Conservation (phyloP, 2,888 invertebrate species). For the Pristionchus exspectatus region DNA sequence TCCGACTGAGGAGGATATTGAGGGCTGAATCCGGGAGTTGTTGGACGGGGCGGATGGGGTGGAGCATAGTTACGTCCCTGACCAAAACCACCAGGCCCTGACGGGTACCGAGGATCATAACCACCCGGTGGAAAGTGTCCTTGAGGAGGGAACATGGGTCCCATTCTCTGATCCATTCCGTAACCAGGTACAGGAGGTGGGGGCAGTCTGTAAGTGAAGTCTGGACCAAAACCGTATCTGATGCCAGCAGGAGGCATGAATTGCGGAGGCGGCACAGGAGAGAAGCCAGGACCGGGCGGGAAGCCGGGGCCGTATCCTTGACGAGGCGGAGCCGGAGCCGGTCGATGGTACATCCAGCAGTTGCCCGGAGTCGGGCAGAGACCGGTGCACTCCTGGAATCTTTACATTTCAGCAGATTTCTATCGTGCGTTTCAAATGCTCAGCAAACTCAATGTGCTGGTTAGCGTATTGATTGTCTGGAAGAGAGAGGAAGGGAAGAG, state of each 20-base stretch:
- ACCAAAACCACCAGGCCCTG: neutral
- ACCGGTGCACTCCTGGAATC: neutral
- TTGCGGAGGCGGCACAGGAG: neutral
- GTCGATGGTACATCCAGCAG: slow-evolving; percentile 35
- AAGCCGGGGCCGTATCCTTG: neutral
- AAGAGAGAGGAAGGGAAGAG: too few species aligned
- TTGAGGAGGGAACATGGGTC: neutral
- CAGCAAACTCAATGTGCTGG: too few species aligned
- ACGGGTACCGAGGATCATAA: neutral
- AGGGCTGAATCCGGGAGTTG: neutral
- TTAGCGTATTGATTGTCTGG: too few species aligned
- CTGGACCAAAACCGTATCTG: neutral
- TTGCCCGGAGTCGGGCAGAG: neutral
- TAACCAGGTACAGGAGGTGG: neutral
- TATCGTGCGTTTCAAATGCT: too few species aligned
- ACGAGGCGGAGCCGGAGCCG: neutral
- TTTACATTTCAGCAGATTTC: neutral
- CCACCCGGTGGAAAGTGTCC: neutral
- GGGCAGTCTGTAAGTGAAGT: neutral
- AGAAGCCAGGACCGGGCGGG: neutral
- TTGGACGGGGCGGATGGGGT: neutral
- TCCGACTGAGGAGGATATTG: neutral
- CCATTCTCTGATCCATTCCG: neutral
- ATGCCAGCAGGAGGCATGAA: neutral
- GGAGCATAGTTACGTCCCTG: neutral